Evolutionary conservation across 2,113 vertebrate genomes (phyloP).

Genomic region (Ailuropoda melanoleuca): DNA sequence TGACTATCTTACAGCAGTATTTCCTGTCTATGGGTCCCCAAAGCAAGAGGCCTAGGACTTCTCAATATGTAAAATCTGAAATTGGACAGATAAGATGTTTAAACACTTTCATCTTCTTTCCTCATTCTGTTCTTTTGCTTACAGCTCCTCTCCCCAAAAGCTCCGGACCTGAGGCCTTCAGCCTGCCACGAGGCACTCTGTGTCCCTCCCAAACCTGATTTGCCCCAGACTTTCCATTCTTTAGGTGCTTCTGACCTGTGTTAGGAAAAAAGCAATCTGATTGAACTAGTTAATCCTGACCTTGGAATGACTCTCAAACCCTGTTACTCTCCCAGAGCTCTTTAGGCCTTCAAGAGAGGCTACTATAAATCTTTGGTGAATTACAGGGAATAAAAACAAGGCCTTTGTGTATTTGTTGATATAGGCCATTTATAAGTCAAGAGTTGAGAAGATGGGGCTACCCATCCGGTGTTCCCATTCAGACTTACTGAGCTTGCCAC

Average conservation of each 20-base stretch:
- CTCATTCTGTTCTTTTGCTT: not conserved
- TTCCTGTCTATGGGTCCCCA: not conserved
- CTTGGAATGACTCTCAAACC: not conserved
- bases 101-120: not conserved
- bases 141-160: not conserved
- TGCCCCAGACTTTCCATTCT: not conserved
- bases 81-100: not conserved
- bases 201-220: not conserved
- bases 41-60: not conserved
- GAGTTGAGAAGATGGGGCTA: not conserved
- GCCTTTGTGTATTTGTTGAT: not conserved
- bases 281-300: not conserved
- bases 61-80: not conserved
- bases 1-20: not conserved
- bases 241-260: not conserved
- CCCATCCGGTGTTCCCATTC: not conserved
- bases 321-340: not conserved
- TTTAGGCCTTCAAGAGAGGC: not conserved
- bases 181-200: not conserved
- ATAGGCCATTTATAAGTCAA: not conserved
- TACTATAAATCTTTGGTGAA: not conserved
- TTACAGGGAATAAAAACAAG: constrained; percentile 7
- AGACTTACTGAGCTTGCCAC: not conserved
- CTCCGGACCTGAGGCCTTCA: not conserved
- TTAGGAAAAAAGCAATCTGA: not conserved